Evolutionary conservation across 2,797 vertebrate species (phyloP), one percentile per base, ranked within the genome.

Genomic region (Pseudomugil tenellus): DNA sequence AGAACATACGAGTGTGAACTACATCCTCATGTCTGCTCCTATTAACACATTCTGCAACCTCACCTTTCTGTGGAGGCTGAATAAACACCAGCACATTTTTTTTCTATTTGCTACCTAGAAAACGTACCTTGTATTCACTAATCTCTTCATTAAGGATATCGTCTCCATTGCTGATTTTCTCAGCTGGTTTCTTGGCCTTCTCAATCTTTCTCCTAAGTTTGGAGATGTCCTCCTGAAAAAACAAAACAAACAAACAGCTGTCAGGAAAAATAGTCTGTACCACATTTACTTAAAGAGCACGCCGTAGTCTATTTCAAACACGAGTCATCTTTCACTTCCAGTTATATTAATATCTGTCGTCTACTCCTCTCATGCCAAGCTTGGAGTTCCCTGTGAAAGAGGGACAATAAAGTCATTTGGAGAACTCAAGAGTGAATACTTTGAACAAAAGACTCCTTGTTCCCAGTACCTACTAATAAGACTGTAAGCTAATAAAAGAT

Each of bases 131-230:
- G 84, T 97, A 99, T 56, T 99, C 97, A 74, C 96, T 98, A 70
- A 99, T 99, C 89, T 99, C 97, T 83, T 98, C 97, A 87, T 99
- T 98, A 23, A 98, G 72, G 82, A 99, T 98, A 57, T 99, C 97
- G 34, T 99, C 97, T 76, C 97, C 98, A 6, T 97, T 99, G 80
- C 96, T 96, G 70, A 97, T 96, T 80, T 97, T 96, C 90, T 99
- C 97, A 0, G 97, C 97, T 11, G 97, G 97, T 76, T 99, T 99
- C 93, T 99, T 99, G 26, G 96, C 96, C 60, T 96, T 97, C 80
- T 99, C 97, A 7, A 99, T 93, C 88, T 98, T 99, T 82, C 95
- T 95, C 58, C 95, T 93, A 34, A 99, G 92, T 79, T 97, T 96
- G 14, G 96, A 98, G 77, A 99, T 99, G 89, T 99, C 97, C 90